Base-by-base conservation (phyloP, 2,113 vertebrate genomes). In the Cacatua alba region DNA sequence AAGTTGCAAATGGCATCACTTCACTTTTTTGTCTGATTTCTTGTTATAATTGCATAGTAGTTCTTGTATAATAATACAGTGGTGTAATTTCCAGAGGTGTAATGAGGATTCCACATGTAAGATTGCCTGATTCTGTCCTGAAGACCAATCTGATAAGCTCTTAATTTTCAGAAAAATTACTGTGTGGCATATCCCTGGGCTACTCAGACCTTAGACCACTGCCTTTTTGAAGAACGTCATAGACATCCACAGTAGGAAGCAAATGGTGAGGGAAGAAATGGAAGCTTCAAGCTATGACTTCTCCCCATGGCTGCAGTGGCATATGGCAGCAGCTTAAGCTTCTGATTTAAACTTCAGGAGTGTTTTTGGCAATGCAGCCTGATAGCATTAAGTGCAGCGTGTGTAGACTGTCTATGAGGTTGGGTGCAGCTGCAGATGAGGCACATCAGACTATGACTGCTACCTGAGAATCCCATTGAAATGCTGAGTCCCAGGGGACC, bases 341-440 rank as follows among this genome's bases (percentile, higher is more conserved):
- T 77, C 59, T 78, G 51, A 23, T 41, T 88, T 68, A 69, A 53
- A 53, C 64, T 81, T 83, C 37, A 43, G 62, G 17, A 41, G 37
- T 51, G 28, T 0, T 88, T 88, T 83, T 94, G 82, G 64, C 64
- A 51, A 18, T 1, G 1, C 20, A 60, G 88, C 39, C 69, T 82
- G 57, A 60, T 23, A 59, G 11, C 7, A 10, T 88, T 57, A 79
- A 65, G 60, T 83, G 43, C 49, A 53, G 31, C 2, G 1, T 53
- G 15, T 44, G 21, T 53, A 57, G 49, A 39, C 37, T 87, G 79
- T 55, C 41, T 53, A 3, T 75, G 79, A 95, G 60, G 86, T 92
- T 4, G 3, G 71, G 49, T 55, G 70, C 95, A 92, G 90, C 85
- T 96, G 92, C 86, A 71, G 86, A 83, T 95, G 88, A 94, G 86